Base-by-base conservation (phyloP, 2,797 vertebrate species). In the Alca torda region DNA sequence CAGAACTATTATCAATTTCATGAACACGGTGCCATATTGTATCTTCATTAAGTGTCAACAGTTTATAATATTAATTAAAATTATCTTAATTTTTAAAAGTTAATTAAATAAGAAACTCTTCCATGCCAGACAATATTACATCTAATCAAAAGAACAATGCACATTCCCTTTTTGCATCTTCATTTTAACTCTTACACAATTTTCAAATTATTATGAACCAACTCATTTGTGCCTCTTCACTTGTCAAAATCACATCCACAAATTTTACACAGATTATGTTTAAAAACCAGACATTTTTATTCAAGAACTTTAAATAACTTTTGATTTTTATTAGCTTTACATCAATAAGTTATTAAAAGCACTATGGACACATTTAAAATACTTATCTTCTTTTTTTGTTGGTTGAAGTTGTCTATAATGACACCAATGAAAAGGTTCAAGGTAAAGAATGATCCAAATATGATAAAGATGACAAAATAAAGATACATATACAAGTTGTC, bases 311-410 rank as follows among this genome's bases (percentile, higher is more conserved):
- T 16, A 79, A 91, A 89, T 83, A 3, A 51, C 30, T 70, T 83
- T 50, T 80, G 8, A 33, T 53, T 93, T 81, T 46, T 77, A 77
- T 56, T 53, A 65, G 28, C 33, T 41, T 75, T 74, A 68, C 14
- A 60, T 30, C 43, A 84, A 63, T 45, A 77, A 37, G 3, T 45
- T 87, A 39, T 31, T 51, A 33, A 50, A 37, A 86, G 21, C 13
- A 83, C 63, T 45, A 8, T 30, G 31, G 13, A 93, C 93, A 85
- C 23, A 74, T 89, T 89, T 95, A 24, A 65, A 97, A 97, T 98
- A 99, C 99, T 99, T 99, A 99, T 99, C 99, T 99, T 99, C 98
- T 99, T 99, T 98, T 99, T 99, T 97, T 99, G 99, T 96, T 99
- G 99, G 96, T 99, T 99, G 98, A 99, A 99, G 97, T 99, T 99